Evolutionary conservation across 2,888 invertebrate species (phyloP).

Genomic region (Andrena fulva): DNA sequence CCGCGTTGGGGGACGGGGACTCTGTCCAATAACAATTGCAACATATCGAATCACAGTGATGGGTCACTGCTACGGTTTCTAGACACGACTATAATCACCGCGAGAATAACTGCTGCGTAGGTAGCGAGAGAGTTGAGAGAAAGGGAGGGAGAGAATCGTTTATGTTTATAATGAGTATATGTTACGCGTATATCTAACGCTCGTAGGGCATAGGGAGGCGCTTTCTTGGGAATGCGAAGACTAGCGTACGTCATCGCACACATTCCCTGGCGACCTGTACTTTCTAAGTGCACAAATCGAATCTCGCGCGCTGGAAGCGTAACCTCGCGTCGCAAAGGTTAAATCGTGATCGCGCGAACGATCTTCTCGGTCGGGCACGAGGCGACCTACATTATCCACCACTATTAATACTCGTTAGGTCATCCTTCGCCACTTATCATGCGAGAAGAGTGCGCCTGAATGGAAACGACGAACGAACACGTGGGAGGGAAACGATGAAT

Average conservation of each 20-base stretch:
- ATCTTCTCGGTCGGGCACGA: neutral
- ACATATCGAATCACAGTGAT: constrained; percentile 70
- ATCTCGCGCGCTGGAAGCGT: constrained; percentile 50
- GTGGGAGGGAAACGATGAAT: neutral
- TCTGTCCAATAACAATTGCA: constrained; percentile 49
- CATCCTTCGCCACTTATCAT: constrained; percentile 39
- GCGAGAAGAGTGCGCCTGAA: constrained; percentile 22
- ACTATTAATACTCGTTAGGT: constrained; percentile 59
- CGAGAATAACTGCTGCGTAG: constrained; percentile 41
- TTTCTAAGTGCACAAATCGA: constrained; percentile 52
- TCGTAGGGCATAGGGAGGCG: constrained; percentile 45
- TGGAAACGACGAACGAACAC: constrained; percentile 12
- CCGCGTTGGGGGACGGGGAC: neutral
- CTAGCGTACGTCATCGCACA: constrained; percentile 32
- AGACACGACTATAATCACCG: constrained; percentile 22
- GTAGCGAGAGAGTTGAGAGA: constrained; percentile 12
- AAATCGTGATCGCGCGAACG: neutral
- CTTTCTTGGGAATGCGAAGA: constrained; percentile 33
- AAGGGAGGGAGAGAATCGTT: constrained; percentile 29
- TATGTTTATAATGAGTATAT: constrained; percentile 38
- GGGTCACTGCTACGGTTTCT: constrained; percentile 55
- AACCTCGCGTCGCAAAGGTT: constrained; percentile 25
- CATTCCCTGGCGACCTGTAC: constrained; percentile 40
- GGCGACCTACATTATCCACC: constrained; percentile 39
- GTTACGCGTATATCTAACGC: constrained; percentile 40